Evolutionary conservation across 92 coral and sea anemone genomes (phyloP), one percentile per base, ranked within the genome.

Genomic region (Meandrina meandrites): DNA sequence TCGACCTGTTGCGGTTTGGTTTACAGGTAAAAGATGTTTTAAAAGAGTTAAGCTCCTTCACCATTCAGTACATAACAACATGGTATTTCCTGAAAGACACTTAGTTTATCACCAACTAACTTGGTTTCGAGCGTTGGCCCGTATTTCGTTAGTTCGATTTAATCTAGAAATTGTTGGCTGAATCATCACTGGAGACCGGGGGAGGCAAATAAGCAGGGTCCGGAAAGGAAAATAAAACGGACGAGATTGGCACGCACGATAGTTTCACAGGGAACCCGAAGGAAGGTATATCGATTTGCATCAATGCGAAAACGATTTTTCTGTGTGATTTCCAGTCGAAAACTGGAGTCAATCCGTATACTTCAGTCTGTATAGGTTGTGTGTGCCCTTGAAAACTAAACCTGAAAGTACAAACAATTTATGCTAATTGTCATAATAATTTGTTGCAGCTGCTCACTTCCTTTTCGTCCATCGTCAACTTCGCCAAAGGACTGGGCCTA

Each of bases 1-100:
- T 83, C 40, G 82, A 86, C 18, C 89, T 84, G 53, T 79, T 93
- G 60, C 87, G 96, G n/a, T 68, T 73, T 78, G 86, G 56, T 31
- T 79, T 91, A 24, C 89, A 93, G 91, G 96, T 71, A 71, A 71
- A 62, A 62, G 5, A 24, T 7, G 53, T 48, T 48, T 7, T n/a
- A n/a, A n/a, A n/a, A 54, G 8, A 17, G 60, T 54, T 54, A 14
- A 54, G 60, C 10, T 8, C 21, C 16, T 16, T 54, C 60, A 54
- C 60, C 22, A 15, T 17, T 54, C 60, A 54, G 2, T 54, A 22
- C 60, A 18, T 17, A 15, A 15, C 8, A 0, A 8, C 60, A 54
- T 54, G 22, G 60, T 54, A 48, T 48, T 48, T 48, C 53, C 45
- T 40, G 6, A 40, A 54, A 54, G 58, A 0, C 17, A 11, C 1